Conservation (phyloP, 2,113 vertebrate genomes). For the Chaetodon trifascialis region DNA sequence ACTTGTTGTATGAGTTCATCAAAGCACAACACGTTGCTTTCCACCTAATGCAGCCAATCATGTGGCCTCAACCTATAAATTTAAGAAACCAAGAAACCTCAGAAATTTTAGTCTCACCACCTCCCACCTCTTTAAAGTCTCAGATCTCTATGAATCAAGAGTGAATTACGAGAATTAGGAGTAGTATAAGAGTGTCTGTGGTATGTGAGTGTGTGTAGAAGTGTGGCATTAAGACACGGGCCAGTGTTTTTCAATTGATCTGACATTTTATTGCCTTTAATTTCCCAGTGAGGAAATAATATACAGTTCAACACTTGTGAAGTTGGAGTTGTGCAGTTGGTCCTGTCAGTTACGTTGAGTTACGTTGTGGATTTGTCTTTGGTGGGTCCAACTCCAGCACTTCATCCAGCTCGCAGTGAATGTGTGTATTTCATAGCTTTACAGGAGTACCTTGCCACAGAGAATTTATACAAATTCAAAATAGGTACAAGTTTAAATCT, state of each 20-base stretch:
- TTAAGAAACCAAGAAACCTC: background rate
- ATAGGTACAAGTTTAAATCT: background rate
- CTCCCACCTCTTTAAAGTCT: background rate
- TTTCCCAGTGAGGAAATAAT: background rate
- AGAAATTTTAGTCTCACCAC: background rate
- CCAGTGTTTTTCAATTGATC: background rate
- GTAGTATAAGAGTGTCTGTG: background rate
- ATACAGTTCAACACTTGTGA: background rate
- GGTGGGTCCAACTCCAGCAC: slow-evolving; percentile 8
- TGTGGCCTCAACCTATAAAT: background rate
- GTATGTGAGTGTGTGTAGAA: background rate
- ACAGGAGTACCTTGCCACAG: background rate
- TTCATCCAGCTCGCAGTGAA: background rate
- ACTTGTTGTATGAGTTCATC: background rate
- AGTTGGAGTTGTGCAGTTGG: background rate
- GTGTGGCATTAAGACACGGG: background rate
- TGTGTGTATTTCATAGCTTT: background rate
- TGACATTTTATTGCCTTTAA: background rate
- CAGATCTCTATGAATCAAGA: background rate
- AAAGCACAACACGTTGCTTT: background rate
- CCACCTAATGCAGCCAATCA: background rate
- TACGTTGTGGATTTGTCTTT: slow-evolving; percentile 28
- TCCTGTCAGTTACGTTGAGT: background rate
- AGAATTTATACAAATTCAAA: background rate
- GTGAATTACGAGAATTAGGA: no score